Evolutionary conservation across 30 jellyfish, hydroid and myxozoan genomes (phyloP).

Genomic region (Aurelia aurita complex sp. Pacific): DNA sequence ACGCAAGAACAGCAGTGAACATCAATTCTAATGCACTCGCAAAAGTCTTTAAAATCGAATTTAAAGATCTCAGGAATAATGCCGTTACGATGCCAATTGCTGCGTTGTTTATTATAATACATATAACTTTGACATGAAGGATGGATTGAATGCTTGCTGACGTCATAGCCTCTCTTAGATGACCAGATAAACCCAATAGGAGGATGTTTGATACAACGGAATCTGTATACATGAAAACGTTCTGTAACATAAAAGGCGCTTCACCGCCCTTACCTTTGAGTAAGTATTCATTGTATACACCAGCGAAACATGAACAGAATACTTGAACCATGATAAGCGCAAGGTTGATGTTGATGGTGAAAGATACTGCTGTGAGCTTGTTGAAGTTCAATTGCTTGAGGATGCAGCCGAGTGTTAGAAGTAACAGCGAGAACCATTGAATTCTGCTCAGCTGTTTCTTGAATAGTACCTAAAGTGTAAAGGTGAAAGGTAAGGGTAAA

Average conservation of each 20-base stretch:
- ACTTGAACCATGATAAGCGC: slow-evolving; percentile 85
- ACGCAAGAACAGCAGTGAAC: slow-evolving; percentile 94
- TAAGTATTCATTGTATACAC: slow-evolving; percentile 96
- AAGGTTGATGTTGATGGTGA: slow-evolving; percentile 68
- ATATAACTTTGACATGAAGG: slow-evolving; percentile 70
- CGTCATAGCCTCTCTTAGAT: slow-evolving; percentile 73
- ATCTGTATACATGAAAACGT: slow-evolving; percentile 93
- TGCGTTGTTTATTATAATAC: slow-evolving; percentile 85
- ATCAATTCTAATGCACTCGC: slow-evolving; percentile 97
- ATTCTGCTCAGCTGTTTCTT: slow-evolving; percentile 82
- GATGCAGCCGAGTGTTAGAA: slow-evolving; percentile 94
- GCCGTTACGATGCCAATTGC: slow-evolving; percentile 99
- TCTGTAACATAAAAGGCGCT: slow-evolving; percentile 95
- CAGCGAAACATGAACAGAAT: slow-evolving; percentile 98
- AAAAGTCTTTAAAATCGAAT: slow-evolving; percentile 93
- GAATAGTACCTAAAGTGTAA: slow-evolving; percentile 61
- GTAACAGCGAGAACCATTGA: slow-evolving; percentile 93
- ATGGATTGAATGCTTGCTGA: slow-evolving; percentile 67
- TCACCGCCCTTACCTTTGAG: slow-evolving; percentile 94
- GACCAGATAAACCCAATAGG: slow-evolving; percentile 86
- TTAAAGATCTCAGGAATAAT: slow-evolving; percentile 83
- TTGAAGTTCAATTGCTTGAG: slow-evolving; percentile 80
- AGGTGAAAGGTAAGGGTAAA: too few species aligned
- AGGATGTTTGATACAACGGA: slow-evolving; percentile 76
- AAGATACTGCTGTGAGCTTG: slow-evolving; percentile 45